Conservation (phyloP, 1,140 invertebrate species). For the Ceratina australensis region DNA sequence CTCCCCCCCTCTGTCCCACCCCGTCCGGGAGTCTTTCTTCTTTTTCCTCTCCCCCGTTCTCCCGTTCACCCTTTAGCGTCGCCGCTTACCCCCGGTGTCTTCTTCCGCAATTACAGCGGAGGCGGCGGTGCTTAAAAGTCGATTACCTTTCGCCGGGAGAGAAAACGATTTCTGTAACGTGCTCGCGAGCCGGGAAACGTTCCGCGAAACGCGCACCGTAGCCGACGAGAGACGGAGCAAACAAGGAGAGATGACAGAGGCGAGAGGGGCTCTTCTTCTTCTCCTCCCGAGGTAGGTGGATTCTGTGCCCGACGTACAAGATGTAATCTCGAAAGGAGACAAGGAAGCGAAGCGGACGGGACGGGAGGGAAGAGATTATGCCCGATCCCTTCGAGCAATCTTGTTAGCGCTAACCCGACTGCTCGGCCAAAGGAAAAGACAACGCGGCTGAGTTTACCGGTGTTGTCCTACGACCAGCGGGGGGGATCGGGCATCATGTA, state of each 20-base stretch:
- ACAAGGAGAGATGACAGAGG: too few species aligned
- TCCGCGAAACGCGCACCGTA: constrained; percentile 14
- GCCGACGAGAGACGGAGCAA: background rate
- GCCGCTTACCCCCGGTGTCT: constrained; percentile 2
- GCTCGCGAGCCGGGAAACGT: constrained; percentile 30
- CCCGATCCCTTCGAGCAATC: constrained; percentile 67
- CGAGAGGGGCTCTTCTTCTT: background rate
- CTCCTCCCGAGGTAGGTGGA: constrained; percentile 24
- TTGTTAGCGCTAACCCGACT: constrained; percentile 65
- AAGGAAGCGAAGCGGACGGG: constrained; percentile 48
- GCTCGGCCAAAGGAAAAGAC: constrained; percentile 56
- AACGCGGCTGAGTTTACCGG: constrained; percentile 35
- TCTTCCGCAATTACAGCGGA: constrained; percentile 51
- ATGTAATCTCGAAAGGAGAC: constrained; percentile 62
- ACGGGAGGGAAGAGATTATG: constrained; percentile 59
- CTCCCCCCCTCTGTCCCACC: background rate
- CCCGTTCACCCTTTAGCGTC: too few species aligned
- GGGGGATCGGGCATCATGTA: constrained; percentile 11
- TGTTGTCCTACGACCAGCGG: constrained; percentile 42
- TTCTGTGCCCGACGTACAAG: constrained; percentile 55
- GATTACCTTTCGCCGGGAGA: constrained; percentile 48
- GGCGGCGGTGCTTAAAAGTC: constrained; percentile 57
- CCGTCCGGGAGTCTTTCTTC: too few species aligned
- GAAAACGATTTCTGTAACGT: constrained; percentile 52
- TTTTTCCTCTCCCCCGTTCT: background rate